Conservation (phyloP, 2,888 invertebrate genomes). For the Eubasilissa splendida region DNA sequence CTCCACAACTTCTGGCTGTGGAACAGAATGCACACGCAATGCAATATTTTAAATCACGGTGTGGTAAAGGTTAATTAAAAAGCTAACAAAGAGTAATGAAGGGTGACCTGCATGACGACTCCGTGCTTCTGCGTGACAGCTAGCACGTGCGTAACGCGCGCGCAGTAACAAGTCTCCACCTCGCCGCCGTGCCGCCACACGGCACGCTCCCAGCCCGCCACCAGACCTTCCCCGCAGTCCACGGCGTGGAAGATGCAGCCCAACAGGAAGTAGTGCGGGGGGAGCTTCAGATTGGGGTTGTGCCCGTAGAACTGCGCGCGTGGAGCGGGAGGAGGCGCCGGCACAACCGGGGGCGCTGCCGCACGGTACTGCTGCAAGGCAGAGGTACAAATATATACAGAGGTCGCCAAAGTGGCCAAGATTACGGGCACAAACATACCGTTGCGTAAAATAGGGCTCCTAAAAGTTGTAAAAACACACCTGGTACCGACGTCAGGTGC, state of each 20-base stretch:
- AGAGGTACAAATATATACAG: too few species aligned
- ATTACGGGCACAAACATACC: too few species aligned
- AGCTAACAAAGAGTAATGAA: too few species aligned
- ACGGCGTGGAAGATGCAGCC: conserved; percentile 94
- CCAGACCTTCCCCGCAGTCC: conserved; percentile 80
- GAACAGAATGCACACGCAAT: too few species aligned
- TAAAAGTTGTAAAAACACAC: too few species aligned
- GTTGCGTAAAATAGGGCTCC: too few species aligned
- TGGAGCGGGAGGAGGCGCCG: conserved; percentile 74
- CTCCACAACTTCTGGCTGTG: too few species aligned
- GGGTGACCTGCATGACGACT: conserved; percentile 83
- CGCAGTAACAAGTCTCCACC: conserved; percentile 87
- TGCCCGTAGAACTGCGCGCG: conserved; percentile 92
- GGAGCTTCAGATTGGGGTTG: conserved; percentile 91
- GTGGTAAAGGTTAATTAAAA: too few species aligned
- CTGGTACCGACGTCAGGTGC: too few species aligned
- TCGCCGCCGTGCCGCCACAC: conserved; percentile 90
- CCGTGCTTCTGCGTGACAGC: conserved; percentile 93
- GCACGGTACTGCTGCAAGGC: conserved; percentile 54
- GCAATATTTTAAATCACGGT: too few species aligned
- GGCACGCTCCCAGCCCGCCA: conserved; percentile 78
- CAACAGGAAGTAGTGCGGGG: conserved; percentile 89
- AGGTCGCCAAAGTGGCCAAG: too few species aligned
- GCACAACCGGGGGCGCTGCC: conserved; percentile 68
- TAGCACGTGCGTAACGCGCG: conserved; percentile 91